Percentiles rank a stretch among this genome's conserved stretches.
Evolutionary conservation across 2,888 invertebrate species (phyloP).

Genomic region (Lasioglossum figueresi): DNA sequence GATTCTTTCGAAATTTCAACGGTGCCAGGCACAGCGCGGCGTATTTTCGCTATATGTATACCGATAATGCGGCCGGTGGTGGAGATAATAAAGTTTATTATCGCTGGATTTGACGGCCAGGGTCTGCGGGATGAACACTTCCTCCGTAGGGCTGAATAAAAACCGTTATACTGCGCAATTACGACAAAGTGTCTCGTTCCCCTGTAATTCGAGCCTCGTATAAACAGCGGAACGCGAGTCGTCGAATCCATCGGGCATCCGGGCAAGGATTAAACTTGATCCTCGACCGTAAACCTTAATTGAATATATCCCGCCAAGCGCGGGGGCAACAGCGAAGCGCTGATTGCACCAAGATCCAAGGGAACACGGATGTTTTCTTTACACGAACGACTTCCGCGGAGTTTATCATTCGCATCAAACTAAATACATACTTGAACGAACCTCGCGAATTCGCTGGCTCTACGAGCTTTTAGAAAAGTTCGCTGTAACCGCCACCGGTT

Average conservation of each 20-base stretch:
- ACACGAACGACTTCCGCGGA: not conserved
- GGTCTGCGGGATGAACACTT: not conserved
- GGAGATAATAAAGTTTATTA: slow-evolving; percentile 52
- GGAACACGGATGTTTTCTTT: slow-evolving; percentile 21
- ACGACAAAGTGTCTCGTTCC: slow-evolving; percentile 43
- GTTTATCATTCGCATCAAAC: slow-evolving; percentile 38
- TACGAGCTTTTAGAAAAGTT: not conserved
- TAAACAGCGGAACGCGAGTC: slow-evolving; percentile 34
- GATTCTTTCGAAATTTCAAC: not conserved
- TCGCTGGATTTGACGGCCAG: slow-evolving; percentile 11
- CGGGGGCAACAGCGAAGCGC: slow-evolving; percentile 21
- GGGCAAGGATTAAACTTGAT: slow-evolving; percentile 63
- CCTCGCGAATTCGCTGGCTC: slow-evolving; percentile 14
- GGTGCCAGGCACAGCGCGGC: no score
- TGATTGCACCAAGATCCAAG: slow-evolving; percentile 30
- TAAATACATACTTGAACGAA: not conserved
- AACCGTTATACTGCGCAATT: slow-evolving; percentile 35
- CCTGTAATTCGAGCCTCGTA: slow-evolving; percentile 31
- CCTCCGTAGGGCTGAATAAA: slow-evolving; percentile 27
- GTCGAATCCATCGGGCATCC: slow-evolving; percentile 31
- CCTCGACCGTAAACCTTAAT: slow-evolving; percentile 60
- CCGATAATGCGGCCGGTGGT: slow-evolving; percentile 10
- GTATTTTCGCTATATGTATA: not conserved
- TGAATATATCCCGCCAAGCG: slow-evolving; percentile 51
- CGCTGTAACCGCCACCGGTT: no score